Evolutionary conservation across 2,888 invertebrate genomes (phyloP).

Genomic region (Caenorhabditis sp.): DNA sequence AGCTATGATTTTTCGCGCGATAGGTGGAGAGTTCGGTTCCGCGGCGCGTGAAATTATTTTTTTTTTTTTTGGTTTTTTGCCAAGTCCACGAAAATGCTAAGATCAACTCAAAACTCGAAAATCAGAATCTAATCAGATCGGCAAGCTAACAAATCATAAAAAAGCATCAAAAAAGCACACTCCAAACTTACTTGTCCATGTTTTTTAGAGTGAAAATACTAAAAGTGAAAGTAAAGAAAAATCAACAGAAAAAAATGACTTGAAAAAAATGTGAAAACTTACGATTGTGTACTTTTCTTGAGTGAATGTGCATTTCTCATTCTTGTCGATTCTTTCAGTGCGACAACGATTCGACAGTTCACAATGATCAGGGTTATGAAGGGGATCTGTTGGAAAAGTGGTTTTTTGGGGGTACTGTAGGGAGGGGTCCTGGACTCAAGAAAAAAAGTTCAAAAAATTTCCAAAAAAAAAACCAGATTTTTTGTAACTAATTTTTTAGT

Average conservation of each 20-base stretch:
- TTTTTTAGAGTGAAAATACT: background rate
- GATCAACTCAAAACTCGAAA: no score
- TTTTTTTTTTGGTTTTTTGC: no score
- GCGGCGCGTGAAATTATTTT: no score
- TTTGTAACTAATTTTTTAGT: no score
- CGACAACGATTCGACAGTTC: slow-evolving; percentile 65
- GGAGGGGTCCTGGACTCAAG: no score
- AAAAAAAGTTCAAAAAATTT: background rate
- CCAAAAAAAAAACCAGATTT: no score
- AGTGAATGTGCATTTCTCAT: slow-evolving; percentile 56
- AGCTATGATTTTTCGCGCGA: no score
- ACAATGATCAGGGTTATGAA: slow-evolving; percentile 66
- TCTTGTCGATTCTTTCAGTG: slow-evolving; percentile 57
- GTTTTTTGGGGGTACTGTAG: background rate
- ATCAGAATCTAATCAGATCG: background rate
- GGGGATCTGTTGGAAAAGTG: slow-evolving; percentile 41
- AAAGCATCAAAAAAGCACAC: background rate
- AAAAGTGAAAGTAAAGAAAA: background rate
- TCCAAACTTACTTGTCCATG: background rate
- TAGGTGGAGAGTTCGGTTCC: no score
- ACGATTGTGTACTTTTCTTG: slow-evolving; percentile 53
- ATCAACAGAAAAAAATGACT: background rate
- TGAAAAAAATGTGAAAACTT: slow-evolving; percentile 24
- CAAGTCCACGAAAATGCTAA: no score
- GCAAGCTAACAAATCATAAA: background rate